A percentile compares a stretch with the other conserved stretches of the same genome.
These are phyloP conservation scores for Sesamia inferens DNA, from an alignment of 2,888 invertebrate genomes.

Conservation along the genomic window DNA sequence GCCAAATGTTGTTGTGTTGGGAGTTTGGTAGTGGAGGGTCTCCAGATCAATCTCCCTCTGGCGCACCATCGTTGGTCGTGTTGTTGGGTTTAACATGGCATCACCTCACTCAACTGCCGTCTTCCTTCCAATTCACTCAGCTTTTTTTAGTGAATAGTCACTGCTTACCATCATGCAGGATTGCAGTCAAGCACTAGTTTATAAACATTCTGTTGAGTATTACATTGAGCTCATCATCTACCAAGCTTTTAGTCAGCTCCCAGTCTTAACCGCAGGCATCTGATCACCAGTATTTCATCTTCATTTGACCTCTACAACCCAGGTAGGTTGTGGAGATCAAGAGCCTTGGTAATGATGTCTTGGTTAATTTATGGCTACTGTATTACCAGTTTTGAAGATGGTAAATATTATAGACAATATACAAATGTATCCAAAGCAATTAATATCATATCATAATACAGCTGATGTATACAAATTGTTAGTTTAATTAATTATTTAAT, in stretches of 20 bases:
- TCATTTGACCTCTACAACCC: not conserved
- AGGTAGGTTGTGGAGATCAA: not conserved
- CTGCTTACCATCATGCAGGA: too few species aligned
- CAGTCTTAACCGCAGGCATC: not conserved
- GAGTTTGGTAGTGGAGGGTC: too few species aligned
- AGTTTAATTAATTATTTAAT: slow-evolving; percentile 32
- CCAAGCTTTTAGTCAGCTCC: not conserved
- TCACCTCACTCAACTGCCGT: too few species aligned
- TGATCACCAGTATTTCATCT: not conserved
- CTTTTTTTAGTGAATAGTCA: too few species aligned
- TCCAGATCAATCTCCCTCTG: too few species aligned
- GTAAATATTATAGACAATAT: slow-evolving; percentile 28
- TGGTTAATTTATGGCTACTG: not conserved
- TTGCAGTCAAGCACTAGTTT: too few species aligned
- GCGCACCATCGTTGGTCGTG: too few species aligned
- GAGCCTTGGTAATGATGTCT: not conserved
- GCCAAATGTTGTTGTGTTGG: too few species aligned
- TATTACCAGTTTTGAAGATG: not conserved
- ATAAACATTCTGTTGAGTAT: too few species aligned
- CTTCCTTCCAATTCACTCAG: too few species aligned
- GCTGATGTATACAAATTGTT: slow-evolving; percentile 21
- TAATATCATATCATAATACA: slow-evolving; percentile 39
- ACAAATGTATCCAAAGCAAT: slow-evolving; percentile 38
- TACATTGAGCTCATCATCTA: too few species aligned
- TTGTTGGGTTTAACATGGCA: too few species aligned